Percentiles rank a stretch among this genome's conserved stretches.
phyloP scores from a whole-genome alignment of 2,797 vertebrate genomes.

The Amphiprion clarkii region DNA sequence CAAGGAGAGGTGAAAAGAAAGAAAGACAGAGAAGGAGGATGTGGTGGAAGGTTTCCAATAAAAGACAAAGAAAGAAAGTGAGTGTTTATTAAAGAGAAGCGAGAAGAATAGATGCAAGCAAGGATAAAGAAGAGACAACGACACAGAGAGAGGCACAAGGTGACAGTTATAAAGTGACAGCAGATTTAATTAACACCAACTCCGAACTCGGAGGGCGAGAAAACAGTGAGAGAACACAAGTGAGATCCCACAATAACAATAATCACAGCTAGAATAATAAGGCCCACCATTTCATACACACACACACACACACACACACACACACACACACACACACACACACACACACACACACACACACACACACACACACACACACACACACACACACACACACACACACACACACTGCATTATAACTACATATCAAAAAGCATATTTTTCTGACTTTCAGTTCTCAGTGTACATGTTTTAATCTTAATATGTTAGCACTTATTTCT shows the following conservation, averaged over 20 bases:
- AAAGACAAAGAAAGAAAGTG: not conserved
- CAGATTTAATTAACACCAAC: constrained; percentile 71
- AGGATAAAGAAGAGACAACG: constrained; percentile 17
- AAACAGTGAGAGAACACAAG: constrained; percentile 37
- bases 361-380: not conserved
- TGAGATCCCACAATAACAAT: constrained; percentile 31
- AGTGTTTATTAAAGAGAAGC: constrained; percentile 26
- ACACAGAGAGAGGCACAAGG: constrained; percentile 31
- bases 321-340: not conserved
- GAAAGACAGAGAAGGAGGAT: not conserved
- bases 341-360: not conserved
- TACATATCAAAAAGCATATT: not conserved
- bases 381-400: not conserved
- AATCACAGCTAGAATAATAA: not conserved
- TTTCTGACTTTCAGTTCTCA: not conserved
- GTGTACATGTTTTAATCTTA: not conserved
- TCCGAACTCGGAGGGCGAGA: constrained; percentile 53
- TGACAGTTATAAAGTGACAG: constrained; percentile 53
- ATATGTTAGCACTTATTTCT: not conserved
- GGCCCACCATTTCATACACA: not conserved
- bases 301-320: not conserved
- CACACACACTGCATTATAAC: not conserved
- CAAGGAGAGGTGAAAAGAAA: not conserved
- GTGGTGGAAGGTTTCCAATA: not conserved
- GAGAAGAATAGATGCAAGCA: constrained; percentile 14